Evolutionary conservation across 1,140 invertebrate genomes (phyloP).

Genomic region (Orussus abietinus): DNA sequence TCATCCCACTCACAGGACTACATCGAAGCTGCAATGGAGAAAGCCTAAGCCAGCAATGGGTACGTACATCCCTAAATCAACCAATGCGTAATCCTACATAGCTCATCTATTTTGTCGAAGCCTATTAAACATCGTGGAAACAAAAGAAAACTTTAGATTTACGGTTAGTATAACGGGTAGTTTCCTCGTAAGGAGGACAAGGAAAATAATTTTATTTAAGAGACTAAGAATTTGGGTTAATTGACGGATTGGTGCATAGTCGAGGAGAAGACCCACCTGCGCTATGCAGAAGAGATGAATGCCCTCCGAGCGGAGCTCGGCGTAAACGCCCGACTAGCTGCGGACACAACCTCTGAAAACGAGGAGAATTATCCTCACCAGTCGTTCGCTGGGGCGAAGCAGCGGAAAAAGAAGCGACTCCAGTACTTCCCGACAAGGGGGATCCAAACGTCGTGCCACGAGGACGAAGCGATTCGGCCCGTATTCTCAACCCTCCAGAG

Average conservation of each 20-base stretch:
- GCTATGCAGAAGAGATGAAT: constrained; percentile 45
- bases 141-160: neutral
- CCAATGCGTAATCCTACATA: no score
- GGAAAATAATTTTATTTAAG: no score
- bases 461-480: constrained; percentile 45
- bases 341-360: constrained; percentile 47
- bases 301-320: constrained; percentile 43
- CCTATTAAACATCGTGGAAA: no score
- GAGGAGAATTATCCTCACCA: constrained; percentile 57
- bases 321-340: constrained; percentile 30
- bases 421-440: constrained; percentile 45
- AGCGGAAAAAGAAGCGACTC: constrained; percentile 63
- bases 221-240: no score
- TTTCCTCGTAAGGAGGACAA: no score
- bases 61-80: constrained; percentile 50
- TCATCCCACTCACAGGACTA: constrained; percentile 55
- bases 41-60: constrained; percentile 47
- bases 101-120: no score
- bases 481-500: constrained; percentile 54
- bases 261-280: constrained; percentile 45
- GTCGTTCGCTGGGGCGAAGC: constrained; percentile 55
- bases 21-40: constrained; percentile 47
- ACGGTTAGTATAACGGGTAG: neutral
- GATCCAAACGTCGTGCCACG: constrained; percentile 36
- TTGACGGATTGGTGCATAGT: constrained; percentile 28